A percentile compares a stretch with the other conserved stretches of the same genome.
Conservation (phyloP, 2,888 invertebrate species). For the Crocallis elinguaria region DNA sequence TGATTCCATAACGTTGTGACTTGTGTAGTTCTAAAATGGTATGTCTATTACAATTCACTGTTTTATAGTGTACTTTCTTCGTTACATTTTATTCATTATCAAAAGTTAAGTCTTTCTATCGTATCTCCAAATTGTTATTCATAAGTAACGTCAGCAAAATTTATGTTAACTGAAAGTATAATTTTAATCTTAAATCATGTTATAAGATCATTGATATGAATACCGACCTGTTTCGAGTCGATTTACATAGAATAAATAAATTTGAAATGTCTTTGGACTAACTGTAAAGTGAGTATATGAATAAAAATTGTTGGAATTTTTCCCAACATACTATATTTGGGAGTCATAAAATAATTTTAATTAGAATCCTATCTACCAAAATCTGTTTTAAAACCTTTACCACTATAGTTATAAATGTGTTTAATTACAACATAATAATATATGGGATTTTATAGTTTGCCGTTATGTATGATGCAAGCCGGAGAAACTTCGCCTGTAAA, state of each 20-base stretch:
- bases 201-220: conserved; percentile 15
- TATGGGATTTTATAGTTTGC: conserved; percentile 21
- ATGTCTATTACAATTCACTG: too few species aligned
- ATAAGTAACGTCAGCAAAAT: conserved; percentile 2
- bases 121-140: too few species aligned
- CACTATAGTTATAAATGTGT: background rate
- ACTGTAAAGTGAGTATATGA: conserved; percentile 4
- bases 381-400: background rate
- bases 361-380: background rate
- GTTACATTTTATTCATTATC: too few species aligned
- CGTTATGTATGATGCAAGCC: conserved; percentile 39
- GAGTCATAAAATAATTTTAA: background rate
- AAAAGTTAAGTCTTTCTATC: too few species aligned
- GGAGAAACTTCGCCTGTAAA: conserved; percentile 39
- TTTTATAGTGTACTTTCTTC: too few species aligned
- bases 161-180: conserved; percentile 22
- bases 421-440: too few species aligned
- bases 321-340: background rate
- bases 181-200: conserved; percentile 20
- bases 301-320: background rate
- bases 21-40: too few species aligned
- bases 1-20: too few species aligned
- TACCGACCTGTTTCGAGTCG: conserved; percentile 14
- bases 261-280: conserved; percentile 14
- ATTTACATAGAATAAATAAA: conserved; percentile 26